These are phyloP conservation scores for Brachystomella parvula DNA, from an alignment of 1,140 invertebrate genomes.

Conservation along the genomic window DNA sequence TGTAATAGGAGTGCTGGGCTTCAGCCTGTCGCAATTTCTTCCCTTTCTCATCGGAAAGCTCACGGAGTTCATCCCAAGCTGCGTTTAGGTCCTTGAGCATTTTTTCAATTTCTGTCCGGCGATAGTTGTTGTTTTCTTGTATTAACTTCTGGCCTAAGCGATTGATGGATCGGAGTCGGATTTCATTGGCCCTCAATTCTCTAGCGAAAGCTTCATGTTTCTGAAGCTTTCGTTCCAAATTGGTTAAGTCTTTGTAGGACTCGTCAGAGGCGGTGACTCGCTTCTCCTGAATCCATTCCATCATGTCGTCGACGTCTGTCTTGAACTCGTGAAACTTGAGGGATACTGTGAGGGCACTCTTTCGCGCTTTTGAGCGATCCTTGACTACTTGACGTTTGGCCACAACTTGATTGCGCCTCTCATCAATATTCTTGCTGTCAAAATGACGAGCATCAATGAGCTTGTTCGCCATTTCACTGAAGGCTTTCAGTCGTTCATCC, in stretches of 20 bases:
- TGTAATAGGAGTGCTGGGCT: conserved; percentile 69
- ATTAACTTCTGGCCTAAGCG: conserved; percentile 64
- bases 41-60: conserved; percentile 71
- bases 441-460: conserved; percentile 77
- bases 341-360: conserved; percentile 64
- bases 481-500: conserved; percentile 79
- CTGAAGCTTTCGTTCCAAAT: conserved; percentile 86
- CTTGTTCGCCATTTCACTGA: conserved; percentile 76
- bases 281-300: conserved; percentile 86
- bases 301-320: conserved; percentile 78
- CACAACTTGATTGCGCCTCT: conserved; percentile 66
- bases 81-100: conserved; percentile 54
- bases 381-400: conserved; percentile 63
- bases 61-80: conserved; percentile 62
- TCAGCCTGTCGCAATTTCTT: conserved; percentile 65
- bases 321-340: conserved; percentile 76
- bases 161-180: conserved; percentile 72
- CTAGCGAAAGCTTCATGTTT: conserved; percentile 97
- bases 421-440: conserved; percentile 67
- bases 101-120: conserved; percentile 56
- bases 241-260: conserved; percentile 82
- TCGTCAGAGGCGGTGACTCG: conserved; percentile 83
- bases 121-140: conserved; percentile 56
- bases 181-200: conserved; percentile 84
- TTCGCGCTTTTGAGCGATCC: conserved; percentile 60